phyloP scores from a whole-genome alignment of 2,113 vertebrate genomes.

The Grammomys dolichurus region DNA sequence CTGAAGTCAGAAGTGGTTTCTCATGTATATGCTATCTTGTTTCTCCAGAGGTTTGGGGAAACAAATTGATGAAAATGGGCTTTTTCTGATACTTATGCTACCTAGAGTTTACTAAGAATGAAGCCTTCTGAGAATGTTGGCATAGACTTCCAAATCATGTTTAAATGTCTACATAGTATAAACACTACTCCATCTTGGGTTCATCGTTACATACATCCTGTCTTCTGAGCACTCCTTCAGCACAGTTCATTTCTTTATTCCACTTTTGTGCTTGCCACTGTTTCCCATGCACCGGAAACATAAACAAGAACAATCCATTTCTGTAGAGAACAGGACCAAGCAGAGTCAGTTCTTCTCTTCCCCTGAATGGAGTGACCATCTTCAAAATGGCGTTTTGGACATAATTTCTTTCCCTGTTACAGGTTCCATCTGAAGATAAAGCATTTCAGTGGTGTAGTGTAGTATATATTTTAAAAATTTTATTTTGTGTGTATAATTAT shows the following conservation, averaged over 20 bases:
- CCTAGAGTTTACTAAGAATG: slow-evolving; percentile 43
- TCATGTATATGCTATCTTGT: not conserved
- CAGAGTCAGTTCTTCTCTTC: slow-evolving; percentile 19
- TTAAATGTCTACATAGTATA: slow-evolving; percentile 51
- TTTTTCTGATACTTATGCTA: slow-evolving; percentile 46
- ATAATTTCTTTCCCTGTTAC: not conserved
- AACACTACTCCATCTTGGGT: not conserved
- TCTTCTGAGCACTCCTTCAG: slow-evolving; percentile 48
- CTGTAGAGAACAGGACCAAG: slow-evolving; percentile 27
- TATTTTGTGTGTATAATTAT: not conserved
- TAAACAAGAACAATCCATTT: not conserved
- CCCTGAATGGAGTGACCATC: slow-evolving; percentile 21
- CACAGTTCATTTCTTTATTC: not conserved
- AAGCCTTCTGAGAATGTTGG: slow-evolving; percentile 12
- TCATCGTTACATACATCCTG: not conserved
- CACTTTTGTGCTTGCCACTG: slow-evolving; percentile 10
- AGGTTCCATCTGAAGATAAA: slow-evolving; percentile 3
- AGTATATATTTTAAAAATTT: not conserved
- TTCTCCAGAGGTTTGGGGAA: slow-evolving; percentile 2
- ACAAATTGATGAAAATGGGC: not conserved
- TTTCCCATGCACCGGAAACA: slow-evolving; percentile 8
- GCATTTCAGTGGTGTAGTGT: slow-evolving; percentile 23
- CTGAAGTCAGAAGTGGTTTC: slow-evolving; percentile 15
- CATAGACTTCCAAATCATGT: slow-evolving; percentile 5
- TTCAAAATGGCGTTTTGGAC: slow-evolving; percentile 33